phyloP scores from a whole-genome alignment of 2,113 vertebrate species.

The Sapajus apella region DNA sequence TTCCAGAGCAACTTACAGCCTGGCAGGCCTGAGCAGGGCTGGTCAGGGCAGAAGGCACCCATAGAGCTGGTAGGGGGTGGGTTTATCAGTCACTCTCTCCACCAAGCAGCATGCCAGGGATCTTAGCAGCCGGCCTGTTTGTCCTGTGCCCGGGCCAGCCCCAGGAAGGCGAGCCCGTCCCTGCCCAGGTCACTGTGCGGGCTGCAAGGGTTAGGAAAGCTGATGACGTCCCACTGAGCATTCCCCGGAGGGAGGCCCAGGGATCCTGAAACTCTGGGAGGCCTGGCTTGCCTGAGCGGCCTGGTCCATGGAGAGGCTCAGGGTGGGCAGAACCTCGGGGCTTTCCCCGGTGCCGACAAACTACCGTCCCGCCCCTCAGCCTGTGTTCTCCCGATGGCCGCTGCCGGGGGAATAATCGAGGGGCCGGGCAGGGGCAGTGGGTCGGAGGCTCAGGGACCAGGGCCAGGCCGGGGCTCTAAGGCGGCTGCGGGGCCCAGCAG shows the following conservation, averaged over 20 bases:
- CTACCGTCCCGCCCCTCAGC: background rate
- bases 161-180: background rate
- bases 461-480: background rate
- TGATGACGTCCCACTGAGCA: background rate
- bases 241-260: too few species aligned
- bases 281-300: background rate
- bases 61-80: too few species aligned
- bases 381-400: background rate
- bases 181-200: background rate
- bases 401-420: background rate
- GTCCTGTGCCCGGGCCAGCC: background rate
- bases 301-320: background rate
- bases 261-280: background rate
- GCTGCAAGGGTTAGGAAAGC: background rate
- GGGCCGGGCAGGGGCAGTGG: background rate
- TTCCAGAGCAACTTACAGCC: background rate
- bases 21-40: background rate
- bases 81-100: background rate
- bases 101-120: background rate
- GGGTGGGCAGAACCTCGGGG: background rate
- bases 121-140: background rate
- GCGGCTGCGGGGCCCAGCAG: background rate
- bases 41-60: background rate
- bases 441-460: rapidly evolving
- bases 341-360: rapidly evolving